Conservation (phyloP, 2,113 vertebrate species). For the Hucho hucho region DNA sequence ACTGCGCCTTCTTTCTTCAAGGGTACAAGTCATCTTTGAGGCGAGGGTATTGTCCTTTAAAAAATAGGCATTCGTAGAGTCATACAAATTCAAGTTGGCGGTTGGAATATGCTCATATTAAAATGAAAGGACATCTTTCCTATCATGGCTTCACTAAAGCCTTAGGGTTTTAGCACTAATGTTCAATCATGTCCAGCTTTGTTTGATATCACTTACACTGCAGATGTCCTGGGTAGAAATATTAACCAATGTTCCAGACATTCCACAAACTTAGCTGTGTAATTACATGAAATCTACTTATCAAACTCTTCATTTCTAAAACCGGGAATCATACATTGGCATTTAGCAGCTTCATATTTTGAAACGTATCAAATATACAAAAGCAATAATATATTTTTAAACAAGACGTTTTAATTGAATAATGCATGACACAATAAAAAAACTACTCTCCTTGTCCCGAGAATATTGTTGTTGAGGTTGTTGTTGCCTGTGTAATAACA, state of each 20-base stretch:
- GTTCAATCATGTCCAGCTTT: slow-evolving; percentile 11
- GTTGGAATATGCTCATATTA: slow-evolving; percentile 3
- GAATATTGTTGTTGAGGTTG: slow-evolving; percentile 67
- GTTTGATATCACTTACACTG: slow-evolving; percentile 31
- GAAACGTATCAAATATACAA: slow-evolving; percentile 87
- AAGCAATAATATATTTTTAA: slow-evolving; percentile 85
- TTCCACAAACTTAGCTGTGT: slow-evolving; percentile 72
- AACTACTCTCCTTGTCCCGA: slow-evolving; percentile 69
- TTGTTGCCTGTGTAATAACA: slow-evolving; percentile 72
- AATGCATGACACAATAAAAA: slow-evolving; percentile 78
- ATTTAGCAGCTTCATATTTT: slow-evolving; percentile 85
- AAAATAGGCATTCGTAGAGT: background rate
- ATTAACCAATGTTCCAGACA: slow-evolving; percentile 63
- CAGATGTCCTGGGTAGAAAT: slow-evolving; percentile 61
- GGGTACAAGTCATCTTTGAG: slow-evolving; percentile 1
- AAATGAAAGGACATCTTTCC: slow-evolving; percentile 1
- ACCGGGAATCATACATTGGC: slow-evolving; percentile 86
- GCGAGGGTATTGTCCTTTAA: background rate
- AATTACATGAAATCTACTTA: slow-evolving; percentile 86
- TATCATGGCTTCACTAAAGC: background rate
- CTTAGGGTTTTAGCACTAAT: background rate
- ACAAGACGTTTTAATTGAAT: slow-evolving; percentile 87
- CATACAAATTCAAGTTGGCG: background rate
- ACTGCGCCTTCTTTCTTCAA: slow-evolving; percentile 4
- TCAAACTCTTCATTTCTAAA: slow-evolving; percentile 80